Base-by-base conservation (phyloP, 2,113 vertebrate genomes). In the Erinaceus europaeus region DNA sequence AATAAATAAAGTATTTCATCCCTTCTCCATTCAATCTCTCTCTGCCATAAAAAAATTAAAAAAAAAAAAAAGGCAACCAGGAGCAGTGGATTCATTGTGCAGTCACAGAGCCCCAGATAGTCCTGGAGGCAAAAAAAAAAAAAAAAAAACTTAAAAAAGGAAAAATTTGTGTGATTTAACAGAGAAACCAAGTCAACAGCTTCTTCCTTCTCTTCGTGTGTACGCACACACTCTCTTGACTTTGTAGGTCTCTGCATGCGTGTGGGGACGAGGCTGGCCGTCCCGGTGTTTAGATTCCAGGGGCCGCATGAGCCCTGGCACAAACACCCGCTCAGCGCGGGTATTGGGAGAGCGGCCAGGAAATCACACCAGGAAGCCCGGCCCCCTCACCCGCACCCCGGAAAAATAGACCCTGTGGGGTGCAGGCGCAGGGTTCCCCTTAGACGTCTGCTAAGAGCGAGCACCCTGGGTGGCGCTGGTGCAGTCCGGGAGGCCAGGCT, bases 321-420 rank as follows among this genome's bases (percentile, higher is more conserved):
- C 40, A 74, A 59, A 80, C 92, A 78, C 77, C 20, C 62, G 87
- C 89, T 44, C 55, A n/a, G n/a, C 59, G 67, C 71, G 76, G 86
- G 59, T 91, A 93, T 91, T 90, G 92, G 81, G 86, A 76, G 68
- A 75, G 85, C 50, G 67, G 73, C 69, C 89, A 81, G 59, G 59
- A 48, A 38, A 36, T 52, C 25, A 32, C 55, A 52, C 44, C 38
- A 40, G 44, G 36, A 72, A 79, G 77, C n/a, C 68, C 20, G 27
- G 53, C 29, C 68, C 72, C 48, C n/a, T 29, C 29, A 23, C 55
- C 17, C 73, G 61, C 53, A n/a, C 34, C 2, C 29, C 34, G 10
- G 38, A 68, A 48, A 48, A 34, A 69, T 62, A 71, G 62, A 86
- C 32, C 38, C n/a, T n/a, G 61, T 48, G 5, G 29, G 12, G 27